A percentile compares a stretch with the other conserved stretches of the same genome.
These are phyloP conservation scores for cat (Felis catus) DNA, from an alignment of 2,113 vertebrate species.

Conservation along the genomic window F.catus_Fca126_mat1.0 CM031415.1:13664001-13664500, in stretches of 20 bases:
- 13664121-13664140: neutral
- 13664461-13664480: neutral
- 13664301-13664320: slow-evolving; percentile 4
- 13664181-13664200: neutral
- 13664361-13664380: neutral
- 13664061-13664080: neutral
- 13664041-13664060: no score
- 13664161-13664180: neutral
- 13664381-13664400: neutral
- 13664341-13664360: neutral
- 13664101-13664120: neutral
- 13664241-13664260: neutral
- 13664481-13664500: neutral
- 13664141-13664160: neutral
- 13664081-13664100: neutral
- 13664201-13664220: neutral
- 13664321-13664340: neutral
- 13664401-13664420: neutral
- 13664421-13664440: neutral
- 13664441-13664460: neutral
- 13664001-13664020: neutral
- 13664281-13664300: neutral
- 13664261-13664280: neutral
- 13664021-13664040: neutral
- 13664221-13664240: neutral